These are phyloP conservation scores for Enteromius argenteus DNA, from an alignment of 2,797 vertebrate species.

Conservation along the genomic window DNA sequence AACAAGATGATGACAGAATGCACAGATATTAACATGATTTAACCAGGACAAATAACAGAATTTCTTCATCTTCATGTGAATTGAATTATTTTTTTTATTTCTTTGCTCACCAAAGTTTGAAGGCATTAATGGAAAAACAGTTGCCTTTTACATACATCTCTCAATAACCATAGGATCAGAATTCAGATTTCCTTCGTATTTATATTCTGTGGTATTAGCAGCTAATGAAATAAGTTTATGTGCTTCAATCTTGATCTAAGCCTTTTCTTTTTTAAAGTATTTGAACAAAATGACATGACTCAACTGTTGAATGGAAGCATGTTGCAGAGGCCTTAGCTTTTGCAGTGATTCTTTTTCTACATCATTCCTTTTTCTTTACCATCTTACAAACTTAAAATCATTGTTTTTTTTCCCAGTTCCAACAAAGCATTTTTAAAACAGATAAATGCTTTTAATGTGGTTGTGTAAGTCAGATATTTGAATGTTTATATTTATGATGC, in stretches of 20 bases:
- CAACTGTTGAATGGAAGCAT: neutral
- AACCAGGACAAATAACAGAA: neutral
- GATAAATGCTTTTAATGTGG: neutral
- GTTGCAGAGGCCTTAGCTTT: neutral
- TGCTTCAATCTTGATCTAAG: neutral
- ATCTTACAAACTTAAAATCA: neutral
- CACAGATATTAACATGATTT: constrained; percentile 37
- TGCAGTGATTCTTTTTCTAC: neutral
- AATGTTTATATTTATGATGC: neutral
- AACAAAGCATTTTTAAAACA: constrained; percentile 1
- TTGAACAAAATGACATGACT: neutral
- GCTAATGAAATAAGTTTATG: neutral
- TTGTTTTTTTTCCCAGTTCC: neutral
- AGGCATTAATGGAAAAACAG: neutral
- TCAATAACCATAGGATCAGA: neutral
- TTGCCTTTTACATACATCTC: neutral
- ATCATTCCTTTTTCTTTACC: neutral
- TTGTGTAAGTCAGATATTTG: neutral
- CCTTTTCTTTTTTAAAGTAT: neutral
- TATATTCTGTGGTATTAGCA: neutral
- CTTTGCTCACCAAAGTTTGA: neutral
- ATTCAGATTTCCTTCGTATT: neutral
- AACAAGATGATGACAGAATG: constrained; percentile 23
- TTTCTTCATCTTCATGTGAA: neutral
- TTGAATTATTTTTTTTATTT: neutral